Conservation (phyloP, 2,888 invertebrate species). For the Cistogaster globosa region DNA sequence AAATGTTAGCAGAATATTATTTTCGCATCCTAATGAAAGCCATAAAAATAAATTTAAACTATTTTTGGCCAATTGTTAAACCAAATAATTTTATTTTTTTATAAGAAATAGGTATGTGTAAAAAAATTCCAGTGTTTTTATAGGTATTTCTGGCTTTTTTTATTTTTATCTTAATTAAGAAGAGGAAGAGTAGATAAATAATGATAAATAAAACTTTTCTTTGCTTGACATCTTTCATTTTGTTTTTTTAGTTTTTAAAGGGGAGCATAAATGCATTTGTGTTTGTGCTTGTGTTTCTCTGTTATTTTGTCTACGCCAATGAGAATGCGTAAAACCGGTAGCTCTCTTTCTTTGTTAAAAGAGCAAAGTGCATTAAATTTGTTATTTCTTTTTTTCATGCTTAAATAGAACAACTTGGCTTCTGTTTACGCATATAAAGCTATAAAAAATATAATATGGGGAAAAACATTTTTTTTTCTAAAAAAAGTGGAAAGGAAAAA, state of each 20-base stretch:
- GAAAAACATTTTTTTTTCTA: no score
- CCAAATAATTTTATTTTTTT: no score
- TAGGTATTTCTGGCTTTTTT: no score
- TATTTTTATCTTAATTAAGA: no score
- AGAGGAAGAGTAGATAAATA: neutral
- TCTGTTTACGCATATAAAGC: slow-evolving; percentile 34
- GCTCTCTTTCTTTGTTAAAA: slow-evolving; percentile 42
- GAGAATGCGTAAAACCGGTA: slow-evolving; percentile 68
- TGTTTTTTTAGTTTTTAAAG: slow-evolving; percentile 14
- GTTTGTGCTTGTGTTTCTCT: slow-evolving; percentile 1
- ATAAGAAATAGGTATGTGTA: no score
- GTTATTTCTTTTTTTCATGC: neutral
- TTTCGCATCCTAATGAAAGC: no score
- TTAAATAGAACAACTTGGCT: slow-evolving; percentile 31
- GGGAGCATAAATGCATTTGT: slow-evolving; percentile 37
- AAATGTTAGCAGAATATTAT: no score
- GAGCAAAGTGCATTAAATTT: slow-evolving; percentile 22
- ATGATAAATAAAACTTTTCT: neutral
- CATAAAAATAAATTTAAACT: no score
- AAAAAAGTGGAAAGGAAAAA: no score
- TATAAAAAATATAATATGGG: neutral
- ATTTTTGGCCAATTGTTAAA: no score
- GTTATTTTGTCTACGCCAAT: slow-evolving; percentile 41
- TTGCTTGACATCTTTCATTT: slow-evolving; percentile 57
- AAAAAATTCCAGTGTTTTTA: no score